phyloP scores from a whole-genome alignment of 2,113 vertebrate species.

The Notarius quadriscutis region DNA sequence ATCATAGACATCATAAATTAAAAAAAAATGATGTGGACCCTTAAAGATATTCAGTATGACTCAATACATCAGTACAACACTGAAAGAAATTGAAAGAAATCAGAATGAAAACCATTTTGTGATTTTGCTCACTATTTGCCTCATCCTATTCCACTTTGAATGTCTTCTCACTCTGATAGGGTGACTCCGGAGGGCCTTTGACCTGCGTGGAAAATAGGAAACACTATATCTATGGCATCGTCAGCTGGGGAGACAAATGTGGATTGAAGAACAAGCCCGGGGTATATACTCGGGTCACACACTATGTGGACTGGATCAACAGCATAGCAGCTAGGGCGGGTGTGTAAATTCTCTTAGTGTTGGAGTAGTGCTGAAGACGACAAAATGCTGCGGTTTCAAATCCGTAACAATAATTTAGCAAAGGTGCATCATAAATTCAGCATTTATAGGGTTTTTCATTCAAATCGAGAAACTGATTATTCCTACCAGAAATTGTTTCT shows the following conservation, averaged over 20 bases:
- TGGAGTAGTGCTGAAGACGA: not conserved
- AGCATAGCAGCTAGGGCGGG: conserved; percentile 58
- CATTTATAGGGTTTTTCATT: not conserved
- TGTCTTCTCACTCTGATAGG: conserved; percentile 69
- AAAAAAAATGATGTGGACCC: not conserved
- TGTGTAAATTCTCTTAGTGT: not conserved
- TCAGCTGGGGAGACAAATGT: conserved; percentile 91
- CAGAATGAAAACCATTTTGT: too few relatives aligned
- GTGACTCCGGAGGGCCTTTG: conserved; percentile 92
- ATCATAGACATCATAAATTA: not conserved
- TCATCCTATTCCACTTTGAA: not conserved
- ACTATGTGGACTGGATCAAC: conserved; percentile 83
- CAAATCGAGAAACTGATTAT: not conserved
- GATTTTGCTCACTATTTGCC: not conserved
- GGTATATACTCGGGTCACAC: conserved; percentile 82
- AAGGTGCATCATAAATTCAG: too few relatives aligned
- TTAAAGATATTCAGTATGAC: not conserved
- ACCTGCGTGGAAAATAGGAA: conserved; percentile 72
- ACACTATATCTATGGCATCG: conserved; percentile 81
- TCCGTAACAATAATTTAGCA: not conserved
- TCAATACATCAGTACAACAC: not conserved
- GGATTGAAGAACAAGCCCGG: conserved; percentile 85
- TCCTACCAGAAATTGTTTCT: not conserved
- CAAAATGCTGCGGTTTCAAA: not conserved
- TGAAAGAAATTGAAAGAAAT: not conserved